Conservation (phyloP, 2,888 invertebrate genomes). For the Entomobrya proxima region DNA sequence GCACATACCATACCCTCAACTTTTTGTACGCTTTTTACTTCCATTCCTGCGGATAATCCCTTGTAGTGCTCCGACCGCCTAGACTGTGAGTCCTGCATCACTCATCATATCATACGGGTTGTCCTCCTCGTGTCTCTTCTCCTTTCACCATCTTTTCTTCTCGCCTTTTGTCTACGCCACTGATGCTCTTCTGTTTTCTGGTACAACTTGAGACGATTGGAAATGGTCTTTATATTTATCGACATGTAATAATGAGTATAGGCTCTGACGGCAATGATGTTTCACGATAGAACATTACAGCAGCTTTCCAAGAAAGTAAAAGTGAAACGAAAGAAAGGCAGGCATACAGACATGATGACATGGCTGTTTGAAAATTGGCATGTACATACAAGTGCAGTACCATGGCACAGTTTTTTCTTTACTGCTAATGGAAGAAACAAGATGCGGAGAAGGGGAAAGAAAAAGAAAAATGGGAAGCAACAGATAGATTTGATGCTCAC, state of each 20-base stretch:
- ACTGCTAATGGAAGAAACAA: not conserved
- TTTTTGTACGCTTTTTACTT: conserved; percentile 23
- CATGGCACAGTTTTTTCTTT: not conserved
- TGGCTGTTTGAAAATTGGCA: not conserved
- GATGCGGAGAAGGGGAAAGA: not conserved
- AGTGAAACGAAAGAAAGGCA: not conserved
- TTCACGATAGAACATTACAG: not conserved
- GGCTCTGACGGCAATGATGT: not conserved
- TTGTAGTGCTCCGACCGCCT: not conserved
- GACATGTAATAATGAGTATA: not conserved
- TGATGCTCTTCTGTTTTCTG: conserved; percentile 4
- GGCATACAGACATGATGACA: not conserved
- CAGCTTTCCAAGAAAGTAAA: not conserved
- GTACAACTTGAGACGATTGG: not conserved
- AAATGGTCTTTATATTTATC: not conserved
- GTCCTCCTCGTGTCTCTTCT: not conserved
- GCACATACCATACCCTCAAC: not conserved
- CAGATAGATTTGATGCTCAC: conserved; percentile 49
- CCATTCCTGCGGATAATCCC: conserved; percentile 35
- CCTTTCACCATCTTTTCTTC: not conserved
- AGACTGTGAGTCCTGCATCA: not conserved
- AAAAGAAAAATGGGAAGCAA: conserved; percentile 41
- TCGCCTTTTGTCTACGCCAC: not conserved
- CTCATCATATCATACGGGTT: conserved; percentile 22
- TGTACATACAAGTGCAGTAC: not conserved